phyloP scores from a whole-genome alignment of 1,140 invertebrate species.

The Yoshiicerus persimilis region DNA sequence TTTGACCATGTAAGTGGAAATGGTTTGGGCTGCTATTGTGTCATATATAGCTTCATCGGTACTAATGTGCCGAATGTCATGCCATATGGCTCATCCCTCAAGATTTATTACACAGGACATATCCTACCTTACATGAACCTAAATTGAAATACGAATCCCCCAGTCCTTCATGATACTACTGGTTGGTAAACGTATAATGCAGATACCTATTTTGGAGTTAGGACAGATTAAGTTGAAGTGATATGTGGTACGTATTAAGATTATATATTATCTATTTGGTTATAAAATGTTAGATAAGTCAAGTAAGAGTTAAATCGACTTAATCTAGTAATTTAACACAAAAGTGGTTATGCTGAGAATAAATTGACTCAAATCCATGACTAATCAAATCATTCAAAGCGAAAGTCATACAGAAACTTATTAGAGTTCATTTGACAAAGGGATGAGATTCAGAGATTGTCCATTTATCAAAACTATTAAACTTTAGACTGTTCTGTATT shows the following conservation, averaged over 20 bases:
- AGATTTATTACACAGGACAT: background rate
- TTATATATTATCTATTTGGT: no score
- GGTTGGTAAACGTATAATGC: no score
- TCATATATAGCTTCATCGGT: background rate
- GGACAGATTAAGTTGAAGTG: no score
- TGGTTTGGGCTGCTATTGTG: background rate
- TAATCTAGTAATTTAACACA: background rate
- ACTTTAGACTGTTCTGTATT: background rate
- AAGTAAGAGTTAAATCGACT: background rate
- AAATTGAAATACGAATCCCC: background rate
- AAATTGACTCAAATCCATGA: background rate
- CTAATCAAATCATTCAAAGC: background rate
- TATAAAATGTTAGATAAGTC: background rate
- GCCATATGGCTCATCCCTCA: slow-evolving; percentile 11
- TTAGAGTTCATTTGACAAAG: background rate
- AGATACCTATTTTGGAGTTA: no score
- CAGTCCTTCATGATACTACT: no score
- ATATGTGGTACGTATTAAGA: no score
- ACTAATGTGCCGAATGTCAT: background rate
- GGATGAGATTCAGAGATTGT: background rate
- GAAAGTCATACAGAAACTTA: background rate
- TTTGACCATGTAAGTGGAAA: background rate
- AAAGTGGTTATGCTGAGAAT: background rate
- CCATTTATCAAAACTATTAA: background rate
- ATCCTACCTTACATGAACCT: background rate